Base-by-base conservation (phyloP, 2,888 invertebrate species). In the Bimastos eiseni region DNA sequence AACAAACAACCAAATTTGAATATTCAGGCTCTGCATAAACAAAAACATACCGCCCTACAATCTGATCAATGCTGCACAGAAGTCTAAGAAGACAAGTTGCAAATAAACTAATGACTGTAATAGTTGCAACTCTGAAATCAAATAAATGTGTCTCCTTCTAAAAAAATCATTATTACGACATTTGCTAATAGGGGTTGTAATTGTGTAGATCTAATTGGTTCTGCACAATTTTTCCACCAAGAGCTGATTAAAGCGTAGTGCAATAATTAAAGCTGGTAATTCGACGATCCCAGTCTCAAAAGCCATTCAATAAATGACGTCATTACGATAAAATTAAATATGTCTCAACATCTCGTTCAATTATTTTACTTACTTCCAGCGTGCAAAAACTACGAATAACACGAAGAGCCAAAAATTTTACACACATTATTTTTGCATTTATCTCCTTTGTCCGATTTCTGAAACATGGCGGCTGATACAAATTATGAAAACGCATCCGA, bases 371-470 rank as follows among this genome's bases (percentile, higher is more conserved):
- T n/a, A 70, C 70, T 70, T 70, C 70, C 70, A 8, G 70, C 30
- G 70, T 70, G n/a, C 70, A n/a, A n/a, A 70, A 70, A 70, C 13
- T n/a, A 70, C n/a, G 70, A 70, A 70, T 70, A n/a, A n/a, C 30
- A 70, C n/a, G 5, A 70, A 70, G n/a, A 70, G n/a, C 4, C 70
- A 30, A 70, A 70, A 70, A 70, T n/a, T 70, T 30, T 70, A 70
- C 70, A 70, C 70, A 70, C 70, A 70, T n/a, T 70, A n/a, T 70
- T 70, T 70, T 70, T 70, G 70, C 70, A 70, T 70, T 70, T 70
- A 70, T 70, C 70, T 70, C 70, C 70, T 70, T 70, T 70, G 70
- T 70, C 70, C 70, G n/a, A 70, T 70, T 70, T 70, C 30, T n/a
- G n/a, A 70, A 70, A 70, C 70, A 70, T 70, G 70, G 70, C 70